Base-by-base conservation (phyloP, 2,797 vertebrate genomes). In the Hirundo rustica region DNA sequence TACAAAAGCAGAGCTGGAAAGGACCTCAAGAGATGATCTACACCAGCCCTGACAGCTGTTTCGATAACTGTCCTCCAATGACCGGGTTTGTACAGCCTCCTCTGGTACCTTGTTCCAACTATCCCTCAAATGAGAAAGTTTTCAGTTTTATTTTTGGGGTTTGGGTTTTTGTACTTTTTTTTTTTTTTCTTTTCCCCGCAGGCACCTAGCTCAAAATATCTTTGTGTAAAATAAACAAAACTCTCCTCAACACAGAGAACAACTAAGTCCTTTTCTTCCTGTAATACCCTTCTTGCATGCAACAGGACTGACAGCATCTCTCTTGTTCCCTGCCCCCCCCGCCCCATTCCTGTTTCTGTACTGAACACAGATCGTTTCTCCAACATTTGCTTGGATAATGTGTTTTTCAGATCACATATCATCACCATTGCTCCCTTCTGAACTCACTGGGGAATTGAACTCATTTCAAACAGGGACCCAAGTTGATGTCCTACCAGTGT, bases 31-130 rank as follows among this genome's bases (percentile, higher is more conserved):
- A 80, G 75, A 45, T 64, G 83, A 93, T 76, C 85, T 75, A 62
- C 40, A 85, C 60, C 91, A 95, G 64, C 42, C 53, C 27, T 79
- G 57, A 51, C 91, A 91, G 64, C 57, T 93, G 86, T 92, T 94
- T 87, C 2, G 0, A 38, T 50, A 65, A 57, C 38, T 70, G 45
- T 47, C 40, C 50, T 96, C 67, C 80, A 77, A 9, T 61, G 53
- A 57, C 10, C 44, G 68, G 16, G 27, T 61, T 92, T 93, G 64
- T 71, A 58, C 83, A 80, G 23, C 18, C 53, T 85, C 53, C 22
- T 87, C 55, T 47, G 30, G 30, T 53, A 82, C 42, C 18, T 82
- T 58, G 32, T 85, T 92, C 71, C 53, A 91, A 22, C 54, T 76
- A 12, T 45, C 55, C 71, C 73, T 85, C 14, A 2, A 93, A 77